These are phyloP conservation scores for Halcyon malimbica DNA, from an alignment of 2,113 vertebrate species.

Conservation along the genomic window DNA sequence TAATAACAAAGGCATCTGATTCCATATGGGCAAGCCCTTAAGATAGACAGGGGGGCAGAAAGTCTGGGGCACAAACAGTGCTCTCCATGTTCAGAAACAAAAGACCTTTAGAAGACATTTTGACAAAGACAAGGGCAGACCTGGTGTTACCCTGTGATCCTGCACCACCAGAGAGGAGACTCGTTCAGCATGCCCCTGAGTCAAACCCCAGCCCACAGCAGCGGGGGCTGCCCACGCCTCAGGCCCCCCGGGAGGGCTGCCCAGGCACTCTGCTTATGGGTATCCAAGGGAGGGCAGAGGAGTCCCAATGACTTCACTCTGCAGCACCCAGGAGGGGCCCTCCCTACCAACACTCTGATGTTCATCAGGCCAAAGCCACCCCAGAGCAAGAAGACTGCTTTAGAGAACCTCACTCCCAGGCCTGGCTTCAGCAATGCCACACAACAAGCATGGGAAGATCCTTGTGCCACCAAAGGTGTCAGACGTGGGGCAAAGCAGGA, in stretches of 20 bases:
- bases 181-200: rapidly evolving
- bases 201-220: neutral
- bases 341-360: neutral
- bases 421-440: neutral
- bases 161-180: neutral
- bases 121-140: neutral
- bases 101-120: neutral
- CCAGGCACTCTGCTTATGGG: neutral
- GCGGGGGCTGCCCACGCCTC: neutral
- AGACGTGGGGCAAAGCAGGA: neutral
- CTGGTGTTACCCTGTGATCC: rapidly evolving
- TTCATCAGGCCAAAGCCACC: neutral
- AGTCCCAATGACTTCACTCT: neutral
- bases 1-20: neutral
- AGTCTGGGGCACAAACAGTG: neutral
- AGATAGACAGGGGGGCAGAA: neutral
- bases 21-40: neutral
- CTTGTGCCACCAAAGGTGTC: neutral
- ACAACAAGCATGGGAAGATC: rapidly evolving
- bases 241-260: neutral
- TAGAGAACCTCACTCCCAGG: neutral
- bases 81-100: neutral
- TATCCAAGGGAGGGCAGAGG: neutral
- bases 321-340: neutral
- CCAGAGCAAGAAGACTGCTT: neutral